These are phyloP conservation scores for Torymus auratus DNA, from an alignment of 2,888 invertebrate genomes.

Conservation along the genomic window DNA sequence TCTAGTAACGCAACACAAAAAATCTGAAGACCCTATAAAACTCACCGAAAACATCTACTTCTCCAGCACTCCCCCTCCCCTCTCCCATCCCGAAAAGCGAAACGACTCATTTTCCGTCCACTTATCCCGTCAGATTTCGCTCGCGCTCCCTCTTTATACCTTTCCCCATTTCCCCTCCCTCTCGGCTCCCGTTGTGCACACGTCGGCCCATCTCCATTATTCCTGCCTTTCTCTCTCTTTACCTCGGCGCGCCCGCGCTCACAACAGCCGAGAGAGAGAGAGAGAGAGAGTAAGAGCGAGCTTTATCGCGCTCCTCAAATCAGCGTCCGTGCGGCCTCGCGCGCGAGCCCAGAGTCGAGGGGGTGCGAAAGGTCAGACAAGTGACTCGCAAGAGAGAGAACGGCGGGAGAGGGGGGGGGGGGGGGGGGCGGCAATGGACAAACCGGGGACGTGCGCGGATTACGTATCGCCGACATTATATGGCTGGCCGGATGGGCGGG, in stretches of 20 bases:
- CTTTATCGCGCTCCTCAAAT: conserved; percentile 42
- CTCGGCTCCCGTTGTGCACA: not conserved
- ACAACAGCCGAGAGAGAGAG: not conserved
- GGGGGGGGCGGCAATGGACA: conserved; percentile 11
- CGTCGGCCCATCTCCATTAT: conserved; percentile 37
- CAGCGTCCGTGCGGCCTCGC: conserved; percentile 17
- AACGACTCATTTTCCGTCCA: conserved; percentile 17
- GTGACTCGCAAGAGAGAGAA: conserved; percentile 19
- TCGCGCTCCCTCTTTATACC: not conserved
- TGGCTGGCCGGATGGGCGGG: conserved; percentile 13
- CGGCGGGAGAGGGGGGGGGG: not conserved
- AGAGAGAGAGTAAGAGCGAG: not conserved
- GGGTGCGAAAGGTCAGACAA: conserved; percentile 2
- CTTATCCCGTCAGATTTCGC: not conserved
- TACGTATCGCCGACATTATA: conserved; percentile 46
- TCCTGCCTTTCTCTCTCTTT: conserved; percentile 2
- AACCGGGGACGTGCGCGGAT: conserved; percentile 55
- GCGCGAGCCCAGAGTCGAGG: not conserved
- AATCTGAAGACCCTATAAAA: no score
- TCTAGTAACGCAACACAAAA: no score
- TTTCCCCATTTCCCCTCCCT: not conserved
- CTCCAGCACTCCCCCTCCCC: no score
- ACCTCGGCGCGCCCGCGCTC: not conserved
- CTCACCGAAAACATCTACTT: no score
- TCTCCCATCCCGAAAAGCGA: not conserved